A percentile compares a stretch with the other conserved stretches of the same genome.
Evolutionary conservation across 2,113 vertebrate genomes (phyloP).

Genomic region (Heloderma charlesbogerti): DNA sequence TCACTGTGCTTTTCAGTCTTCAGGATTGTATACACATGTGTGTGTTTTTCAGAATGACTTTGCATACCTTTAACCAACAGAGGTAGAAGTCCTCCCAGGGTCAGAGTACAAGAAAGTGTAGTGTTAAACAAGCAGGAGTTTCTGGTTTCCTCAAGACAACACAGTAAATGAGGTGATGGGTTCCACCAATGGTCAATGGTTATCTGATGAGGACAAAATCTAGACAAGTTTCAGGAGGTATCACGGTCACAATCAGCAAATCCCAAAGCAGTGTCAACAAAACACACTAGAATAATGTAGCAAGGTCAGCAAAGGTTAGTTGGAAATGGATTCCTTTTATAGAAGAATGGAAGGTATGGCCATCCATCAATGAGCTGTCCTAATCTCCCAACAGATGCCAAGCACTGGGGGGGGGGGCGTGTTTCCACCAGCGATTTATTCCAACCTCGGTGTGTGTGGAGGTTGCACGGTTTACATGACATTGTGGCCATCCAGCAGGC

Average conservation of each 20-base stretch:
- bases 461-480: no score
- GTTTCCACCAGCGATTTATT: no score
- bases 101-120: background rate
- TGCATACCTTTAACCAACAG: background rate
- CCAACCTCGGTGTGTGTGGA: no score
- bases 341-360: background rate
- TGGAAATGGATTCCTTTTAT: background rate
- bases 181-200: background rate
- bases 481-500: no score
- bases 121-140: background rate
- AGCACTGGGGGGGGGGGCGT: no score
- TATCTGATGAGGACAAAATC: background rate
- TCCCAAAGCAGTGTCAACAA: background rate
- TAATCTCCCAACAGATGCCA: background rate
- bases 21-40: background rate
- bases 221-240: background rate
- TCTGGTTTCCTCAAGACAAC: background rate
- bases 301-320: background rate
- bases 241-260: background rate
- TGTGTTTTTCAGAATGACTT: background rate
- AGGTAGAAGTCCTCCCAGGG: background rate
- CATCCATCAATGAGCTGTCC: background rate
- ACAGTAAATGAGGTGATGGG: background rate
- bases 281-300: background rate
- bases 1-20: background rate